Conservation (phyloP, 2,797 vertebrate species). For the Artibeus lituratus region DNA sequence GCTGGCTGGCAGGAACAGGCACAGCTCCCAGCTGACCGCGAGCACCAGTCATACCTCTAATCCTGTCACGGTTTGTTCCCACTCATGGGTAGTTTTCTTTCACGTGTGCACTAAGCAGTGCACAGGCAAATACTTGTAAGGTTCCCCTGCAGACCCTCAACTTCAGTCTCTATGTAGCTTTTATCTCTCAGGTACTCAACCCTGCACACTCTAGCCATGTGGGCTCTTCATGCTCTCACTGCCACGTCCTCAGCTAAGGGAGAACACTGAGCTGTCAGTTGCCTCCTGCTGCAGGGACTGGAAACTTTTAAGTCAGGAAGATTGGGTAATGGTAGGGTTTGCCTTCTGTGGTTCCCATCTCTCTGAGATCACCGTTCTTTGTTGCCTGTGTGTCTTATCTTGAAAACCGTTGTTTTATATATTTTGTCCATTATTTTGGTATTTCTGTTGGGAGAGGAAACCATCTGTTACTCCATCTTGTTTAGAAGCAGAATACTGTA, state of each 20-base stretch:
- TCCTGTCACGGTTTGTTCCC: not conserved
- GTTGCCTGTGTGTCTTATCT: not conserved
- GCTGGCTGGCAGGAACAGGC: not conserved
- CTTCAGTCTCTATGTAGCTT: not conserved
- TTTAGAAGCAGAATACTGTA: not conserved
- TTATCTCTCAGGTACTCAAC: not conserved
- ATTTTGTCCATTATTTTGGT: not conserved
- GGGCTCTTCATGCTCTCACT: not conserved
- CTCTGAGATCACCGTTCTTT: not conserved
- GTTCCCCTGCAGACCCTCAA: not conserved
- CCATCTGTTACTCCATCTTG: not conserved
- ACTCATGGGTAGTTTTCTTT: not conserved
- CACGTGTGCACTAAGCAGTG: not conserved
- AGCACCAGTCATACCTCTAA: not conserved
- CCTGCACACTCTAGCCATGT: not conserved
- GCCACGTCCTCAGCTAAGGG: not conserved
- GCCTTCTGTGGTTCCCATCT: not conserved
- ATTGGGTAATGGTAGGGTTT: not conserved
- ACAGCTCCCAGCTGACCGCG: not conserved
- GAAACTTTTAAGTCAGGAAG: not conserved
- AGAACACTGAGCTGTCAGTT: not conserved
- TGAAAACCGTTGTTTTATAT: not conserved
- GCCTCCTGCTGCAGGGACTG: not conserved
- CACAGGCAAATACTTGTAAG: not conserved
- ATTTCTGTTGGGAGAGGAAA: not conserved